Base-by-base conservation (phyloP, 2,888 invertebrate genomes). In the Julus scanicus region DNA sequence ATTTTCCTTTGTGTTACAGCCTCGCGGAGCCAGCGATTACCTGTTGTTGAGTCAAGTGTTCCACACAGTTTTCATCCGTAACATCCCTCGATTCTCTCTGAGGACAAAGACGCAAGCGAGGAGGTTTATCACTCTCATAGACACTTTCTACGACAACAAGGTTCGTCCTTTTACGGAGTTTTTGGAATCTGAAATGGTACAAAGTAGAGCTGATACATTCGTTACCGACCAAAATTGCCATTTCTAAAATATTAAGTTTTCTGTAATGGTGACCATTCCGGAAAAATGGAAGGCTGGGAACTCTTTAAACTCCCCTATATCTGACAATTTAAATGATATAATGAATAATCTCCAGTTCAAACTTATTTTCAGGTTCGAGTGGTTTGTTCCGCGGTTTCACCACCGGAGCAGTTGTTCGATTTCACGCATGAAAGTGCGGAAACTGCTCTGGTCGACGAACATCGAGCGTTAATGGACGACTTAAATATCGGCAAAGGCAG, bases 111-210 rank as follows among this genome's bases (percentile, higher is more conserved):
- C 97, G n/a, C 96, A 97, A 92, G 95, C 97, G 87, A 94, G 99
- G 91, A 94, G 99, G 90, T 99, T 99, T 92, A 99, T 99, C 89
- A 98, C 98, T 0, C 94, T 99, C 20, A 97, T 99, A 90, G 99
- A 99, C 92, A 98, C 98, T 0, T 94, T 99, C 13, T 99, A 99
- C 92, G 99, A 99, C 92, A 96, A 97, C 91, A 95, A 95, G 93
- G 97, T 98, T 87, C 29, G 89, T 9, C 88, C 90, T 71, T n/a
- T 53, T 17, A 17, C 48, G 8, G 9, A 87, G 40, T 88, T 86
- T 83, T 63, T 87, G 37, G 86, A 87, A 63, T 11, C 71, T 84
- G 85, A 88, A 87, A 29, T 29, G 1, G 29, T 29, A 29, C 29
- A 29, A 29, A 29, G 29, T 29, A 29, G 29, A 29, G 29, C 29